Evolutionary conservation across 2,113 vertebrate genomes (phyloP).

Genomic region (Archocentrus centrarchus): DNA sequence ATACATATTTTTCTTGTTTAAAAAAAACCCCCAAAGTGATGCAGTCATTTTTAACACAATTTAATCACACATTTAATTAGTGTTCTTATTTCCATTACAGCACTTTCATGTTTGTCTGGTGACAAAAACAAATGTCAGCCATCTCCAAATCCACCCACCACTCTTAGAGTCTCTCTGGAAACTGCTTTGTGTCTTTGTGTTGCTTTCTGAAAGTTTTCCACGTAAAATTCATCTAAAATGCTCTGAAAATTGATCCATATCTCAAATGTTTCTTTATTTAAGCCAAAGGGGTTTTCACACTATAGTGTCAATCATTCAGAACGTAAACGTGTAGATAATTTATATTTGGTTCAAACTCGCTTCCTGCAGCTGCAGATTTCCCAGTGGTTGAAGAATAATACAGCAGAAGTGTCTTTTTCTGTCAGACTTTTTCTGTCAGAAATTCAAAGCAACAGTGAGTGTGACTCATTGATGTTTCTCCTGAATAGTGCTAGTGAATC

Average conservation of each 20-base stretch:
- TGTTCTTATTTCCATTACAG: not conserved
- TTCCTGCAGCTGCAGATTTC: not conserved
- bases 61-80: not conserved
- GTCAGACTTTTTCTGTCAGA: accelerated
- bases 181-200: not conserved
- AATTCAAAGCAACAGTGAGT: not conserved
- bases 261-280: not conserved
- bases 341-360: not conserved
- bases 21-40: not conserved
- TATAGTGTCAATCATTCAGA: not conserved
- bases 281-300: not conserved
- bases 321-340: not conserved
- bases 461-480: not conserved
- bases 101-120: accelerated
- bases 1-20: not conserved
- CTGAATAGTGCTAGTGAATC: not conserved
- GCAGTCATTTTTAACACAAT: not conserved
- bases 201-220: not conserved
- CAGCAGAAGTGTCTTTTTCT: not conserved
- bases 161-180: not conserved
- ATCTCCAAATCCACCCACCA: not conserved
- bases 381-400: not conserved
- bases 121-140: not conserved
- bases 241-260: accelerated
- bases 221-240: not conserved